phyloP scores from a whole-genome alignment of 2,113 vertebrate species.

The Salminus brasiliensis region DNA sequence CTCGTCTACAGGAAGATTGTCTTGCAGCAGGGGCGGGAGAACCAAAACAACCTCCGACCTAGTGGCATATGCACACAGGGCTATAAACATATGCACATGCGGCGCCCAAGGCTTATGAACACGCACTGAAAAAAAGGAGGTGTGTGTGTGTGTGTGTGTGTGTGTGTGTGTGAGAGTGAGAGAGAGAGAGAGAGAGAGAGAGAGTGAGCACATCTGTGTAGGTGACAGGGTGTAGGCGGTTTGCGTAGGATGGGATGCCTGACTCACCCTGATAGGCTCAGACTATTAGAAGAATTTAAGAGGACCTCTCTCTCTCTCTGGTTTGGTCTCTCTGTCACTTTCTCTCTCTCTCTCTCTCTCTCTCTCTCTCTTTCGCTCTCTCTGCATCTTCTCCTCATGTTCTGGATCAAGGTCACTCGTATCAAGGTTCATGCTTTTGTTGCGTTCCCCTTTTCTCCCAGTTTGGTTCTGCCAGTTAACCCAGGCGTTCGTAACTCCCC shows the following conservation, averaged over 20 bases:
- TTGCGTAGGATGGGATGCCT: slow-evolving; percentile 34
- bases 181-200: background rate
- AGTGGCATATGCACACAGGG: background rate
- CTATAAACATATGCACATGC: background rate
- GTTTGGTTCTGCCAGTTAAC: background rate
- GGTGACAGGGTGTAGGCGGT: slow-evolving; percentile 23
- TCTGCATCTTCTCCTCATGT: background rate
- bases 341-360: background rate
- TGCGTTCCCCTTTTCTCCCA: background rate
- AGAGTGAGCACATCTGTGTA: slow-evolving; percentile 21
- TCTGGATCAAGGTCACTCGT: background rate
- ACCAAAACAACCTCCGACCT: background rate
- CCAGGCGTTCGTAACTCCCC: too few species aligned
- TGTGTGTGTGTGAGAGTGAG: background rate
- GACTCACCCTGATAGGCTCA: slow-evolving; percentile 24
- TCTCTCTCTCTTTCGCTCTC: background rate
- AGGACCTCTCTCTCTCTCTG: background rate
- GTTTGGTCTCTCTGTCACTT: background rate
- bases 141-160: too few species aligned
- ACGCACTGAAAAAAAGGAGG: too few species aligned
- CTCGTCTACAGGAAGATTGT: background rate
- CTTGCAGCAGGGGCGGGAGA: background rate
- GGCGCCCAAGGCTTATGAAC: background rate
- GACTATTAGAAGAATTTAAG: slow-evolving; percentile 27
- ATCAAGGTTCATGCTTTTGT: too few species aligned